Base-by-base conservation (phyloP, 2,113 vertebrate genomes). In the Spea multiplicata region DNA sequence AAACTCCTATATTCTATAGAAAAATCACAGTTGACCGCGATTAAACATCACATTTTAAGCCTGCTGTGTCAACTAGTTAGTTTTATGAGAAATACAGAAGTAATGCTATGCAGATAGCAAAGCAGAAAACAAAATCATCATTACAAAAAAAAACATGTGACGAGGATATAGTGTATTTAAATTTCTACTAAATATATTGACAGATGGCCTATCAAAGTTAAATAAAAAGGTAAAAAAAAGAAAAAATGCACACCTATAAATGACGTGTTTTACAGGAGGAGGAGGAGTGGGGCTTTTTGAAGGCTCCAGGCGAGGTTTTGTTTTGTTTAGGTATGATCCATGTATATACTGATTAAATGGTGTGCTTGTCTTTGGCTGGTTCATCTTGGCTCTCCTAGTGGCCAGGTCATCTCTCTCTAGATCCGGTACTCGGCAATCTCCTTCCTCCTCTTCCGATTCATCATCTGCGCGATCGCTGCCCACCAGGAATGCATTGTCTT, bases 371-470 rank as follows among this genome's bases (percentile, higher is more conserved):
- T 89, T 91, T 4, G 85, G 73, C 5, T 93, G 87, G 84, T 94
- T 91, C 80, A 91, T 93, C 47, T 85, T 92, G 44, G 86, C 89
- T 85, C 93, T 93, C 45, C 97, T 88, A 1, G 95, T 91, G 0
- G 97, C 97, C 82, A 99, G 92, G 80, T 99, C 97, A 62, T 99
- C 97, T 85, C 87, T 95, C 78, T 88, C 94, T 68, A 98, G 90
- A 78, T 99, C 96, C 0, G 97, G 97, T 74, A 96, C 71, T 81
- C 88, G 93, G 71, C 73, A 81, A 0, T 69, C 83, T 59, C 68
- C 81, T 84, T 90, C 91, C 81, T 96, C 95, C 3, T 92, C 93
- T 74, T 96, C 94, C 62, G 91, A 92, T 50, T 89, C 91, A 5
- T 10, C 46, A 16, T 59, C 73, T 9, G 87, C 88, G 81, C 90